Evolutionary conservation across 2,888 invertebrate species (phyloP).

Genomic region (Azorinus chamasolen): DNA sequence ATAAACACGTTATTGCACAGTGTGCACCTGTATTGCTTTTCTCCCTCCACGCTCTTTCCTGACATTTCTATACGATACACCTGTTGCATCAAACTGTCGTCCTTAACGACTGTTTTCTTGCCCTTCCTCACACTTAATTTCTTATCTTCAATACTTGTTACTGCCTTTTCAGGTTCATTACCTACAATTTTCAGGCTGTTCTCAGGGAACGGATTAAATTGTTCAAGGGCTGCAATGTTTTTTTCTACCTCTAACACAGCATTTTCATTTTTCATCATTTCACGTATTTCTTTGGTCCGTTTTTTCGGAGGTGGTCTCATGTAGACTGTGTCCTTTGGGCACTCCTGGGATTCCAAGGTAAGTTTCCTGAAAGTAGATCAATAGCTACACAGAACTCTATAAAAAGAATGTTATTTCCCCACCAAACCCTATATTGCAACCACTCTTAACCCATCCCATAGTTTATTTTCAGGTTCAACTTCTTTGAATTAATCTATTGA

Average conservation of each 20-base stretch:
- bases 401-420: background rate
- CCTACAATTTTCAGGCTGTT: no score
- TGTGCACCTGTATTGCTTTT: slow-evolving; percentile 67
- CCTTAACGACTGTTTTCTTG: slow-evolving; percentile 24
- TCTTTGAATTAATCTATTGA: no score
- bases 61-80: slow-evolving; percentile 59
- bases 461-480: no score
- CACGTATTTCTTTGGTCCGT: slow-evolving; percentile 76
- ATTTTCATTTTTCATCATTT: slow-evolving; percentile 63
- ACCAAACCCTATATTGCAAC: no score
- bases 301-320: slow-evolving; percentile 81
- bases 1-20: slow-evolving; percentile 76
- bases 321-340: slow-evolving; percentile 41
- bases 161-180: no score
- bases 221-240: background rate
- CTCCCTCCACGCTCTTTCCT: slow-evolving; percentile 44
- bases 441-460: no score
- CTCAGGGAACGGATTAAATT: background rate
- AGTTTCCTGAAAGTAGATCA: slow-evolving; percentile 51
- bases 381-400: background rate
- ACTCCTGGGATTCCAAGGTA: slow-evolving; percentile 31
- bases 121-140: background rate
- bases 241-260: slow-evolving; percentile 41
- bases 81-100: slow-evolving; percentile 27
- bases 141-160: background rate